phyloP scores from a whole-genome alignment of 35 echinoderm and acorn worm species.

The Heliocidaris erythrogramma region DNA sequence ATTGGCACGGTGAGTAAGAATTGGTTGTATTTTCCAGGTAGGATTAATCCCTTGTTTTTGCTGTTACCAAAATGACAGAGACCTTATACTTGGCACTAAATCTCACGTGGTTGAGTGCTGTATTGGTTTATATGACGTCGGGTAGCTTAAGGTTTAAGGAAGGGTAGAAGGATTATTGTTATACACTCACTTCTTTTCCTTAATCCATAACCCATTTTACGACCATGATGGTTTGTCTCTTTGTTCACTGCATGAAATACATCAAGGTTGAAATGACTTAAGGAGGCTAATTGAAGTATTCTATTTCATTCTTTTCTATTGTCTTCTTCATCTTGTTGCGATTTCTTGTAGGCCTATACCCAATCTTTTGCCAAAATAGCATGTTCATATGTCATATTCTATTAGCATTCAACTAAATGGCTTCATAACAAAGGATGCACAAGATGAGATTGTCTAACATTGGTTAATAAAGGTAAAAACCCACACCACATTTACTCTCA shows the following conservation, averaged over 20 bases:
- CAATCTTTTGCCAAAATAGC: not conserved
- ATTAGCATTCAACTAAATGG: not conserved
- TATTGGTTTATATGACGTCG: not conserved
- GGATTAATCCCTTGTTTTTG: conserved; percentile 35
- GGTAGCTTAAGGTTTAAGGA: not conserved
- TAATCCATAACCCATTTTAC: conserved; percentile 11
- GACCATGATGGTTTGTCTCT: not conserved
- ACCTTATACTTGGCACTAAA: not conserved
- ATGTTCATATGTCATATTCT: not conserved
- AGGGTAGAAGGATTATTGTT: not conserved
- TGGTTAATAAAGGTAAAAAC: not conserved
- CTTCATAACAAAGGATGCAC: not conserved
- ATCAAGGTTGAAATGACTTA: not conserved
- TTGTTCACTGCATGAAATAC: not conserved
- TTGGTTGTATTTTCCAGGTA: conserved; percentile 39
- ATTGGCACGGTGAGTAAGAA: conserved; percentile 72
- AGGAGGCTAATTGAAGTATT: not conserved
- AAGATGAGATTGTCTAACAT: not conserved
- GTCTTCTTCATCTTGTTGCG: not conserved
- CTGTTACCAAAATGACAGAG: conserved; percentile 23
- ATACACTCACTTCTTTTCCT: not conserved
- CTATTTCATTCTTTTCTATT: not conserved
- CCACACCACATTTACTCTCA: not conserved
- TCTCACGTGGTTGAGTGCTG: not conserved
- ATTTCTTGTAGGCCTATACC: not conserved